A percentile compares a stretch with the other conserved stretches of the same genome.
Conservation (phyloP, 2,797 vertebrate species). For the Todus mexicanus region DNA sequence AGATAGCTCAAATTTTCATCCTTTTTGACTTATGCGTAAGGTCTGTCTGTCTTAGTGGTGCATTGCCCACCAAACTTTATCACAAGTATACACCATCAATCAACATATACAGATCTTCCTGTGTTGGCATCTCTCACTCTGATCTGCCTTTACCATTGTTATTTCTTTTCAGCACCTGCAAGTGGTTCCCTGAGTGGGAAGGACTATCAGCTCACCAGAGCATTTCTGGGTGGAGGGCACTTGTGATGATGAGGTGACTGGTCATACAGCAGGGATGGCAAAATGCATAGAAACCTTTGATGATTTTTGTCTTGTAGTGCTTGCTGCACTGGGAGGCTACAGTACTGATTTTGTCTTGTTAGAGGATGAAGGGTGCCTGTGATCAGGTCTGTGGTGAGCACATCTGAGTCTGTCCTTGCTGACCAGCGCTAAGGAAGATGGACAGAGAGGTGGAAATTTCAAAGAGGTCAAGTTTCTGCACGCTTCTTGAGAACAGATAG, state of each 20-base stretch:
- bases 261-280: neutral
- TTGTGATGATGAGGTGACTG: neutral
- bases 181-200: neutral
- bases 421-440: neutral
- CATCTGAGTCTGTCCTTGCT: neutral
- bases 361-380: neutral
- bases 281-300: neutral
- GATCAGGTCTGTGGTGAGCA: neutral
- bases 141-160: neutral
- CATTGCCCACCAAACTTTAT: neutral
- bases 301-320: neutral
- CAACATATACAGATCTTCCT: neutral
- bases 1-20: neutral
- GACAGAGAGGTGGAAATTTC: neutral
- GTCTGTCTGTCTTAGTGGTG: neutral
- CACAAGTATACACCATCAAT: neutral
- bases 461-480: neutral
- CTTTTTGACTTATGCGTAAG: neutral
- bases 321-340: neutral
- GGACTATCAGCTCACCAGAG: neutral
- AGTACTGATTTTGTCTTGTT: neutral
- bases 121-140: neutral
- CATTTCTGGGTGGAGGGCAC: neutral
- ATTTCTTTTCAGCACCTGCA: neutral
- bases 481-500: neutral